Conservation (phyloP, 2,797 vertebrate species). For the Onychomys leucogaster region DNA sequence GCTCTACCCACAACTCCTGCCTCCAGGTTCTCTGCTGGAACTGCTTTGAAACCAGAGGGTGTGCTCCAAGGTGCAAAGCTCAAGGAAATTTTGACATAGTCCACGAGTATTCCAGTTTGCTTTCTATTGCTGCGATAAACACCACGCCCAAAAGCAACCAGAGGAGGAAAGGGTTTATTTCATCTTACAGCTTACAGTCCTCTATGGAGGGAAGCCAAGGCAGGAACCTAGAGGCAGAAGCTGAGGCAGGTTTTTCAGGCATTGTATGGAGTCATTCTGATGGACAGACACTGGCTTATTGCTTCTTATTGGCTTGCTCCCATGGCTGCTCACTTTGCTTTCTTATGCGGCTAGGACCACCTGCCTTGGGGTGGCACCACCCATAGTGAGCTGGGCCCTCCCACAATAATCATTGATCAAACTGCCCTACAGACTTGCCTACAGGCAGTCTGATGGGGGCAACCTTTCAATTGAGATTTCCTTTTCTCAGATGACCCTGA, state of each 20-base stretch:
- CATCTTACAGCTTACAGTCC: not conserved
- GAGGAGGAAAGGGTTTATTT: not conserved
- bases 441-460: not conserved
- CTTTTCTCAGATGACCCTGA: not conserved
- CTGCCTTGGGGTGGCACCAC: not conserved
- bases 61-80: not conserved
- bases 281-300: not conserved
- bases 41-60: constrained; percentile 4
- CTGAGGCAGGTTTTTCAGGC: not conserved
- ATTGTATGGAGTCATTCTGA: not conserved
- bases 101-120: not conserved
- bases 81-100: not conserved
- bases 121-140: not conserved
- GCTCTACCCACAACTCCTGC: not conserved
- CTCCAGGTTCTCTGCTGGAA: constrained; percentile 9
- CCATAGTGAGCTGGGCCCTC: not conserved
- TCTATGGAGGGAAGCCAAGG: not conserved
- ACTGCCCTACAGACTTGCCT: not conserved
- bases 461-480: not conserved
- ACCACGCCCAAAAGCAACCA: not conserved
- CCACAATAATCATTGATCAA: too few relatives aligned
- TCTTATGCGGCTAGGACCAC: not conserved
- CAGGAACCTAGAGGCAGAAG: not conserved
- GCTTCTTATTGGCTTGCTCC: not conserved
- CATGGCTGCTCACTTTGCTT: not conserved